Evolutionary conservation across 2,797 vertebrate species (phyloP).

Genomic region (Gymnocypris eckloni): DNA sequence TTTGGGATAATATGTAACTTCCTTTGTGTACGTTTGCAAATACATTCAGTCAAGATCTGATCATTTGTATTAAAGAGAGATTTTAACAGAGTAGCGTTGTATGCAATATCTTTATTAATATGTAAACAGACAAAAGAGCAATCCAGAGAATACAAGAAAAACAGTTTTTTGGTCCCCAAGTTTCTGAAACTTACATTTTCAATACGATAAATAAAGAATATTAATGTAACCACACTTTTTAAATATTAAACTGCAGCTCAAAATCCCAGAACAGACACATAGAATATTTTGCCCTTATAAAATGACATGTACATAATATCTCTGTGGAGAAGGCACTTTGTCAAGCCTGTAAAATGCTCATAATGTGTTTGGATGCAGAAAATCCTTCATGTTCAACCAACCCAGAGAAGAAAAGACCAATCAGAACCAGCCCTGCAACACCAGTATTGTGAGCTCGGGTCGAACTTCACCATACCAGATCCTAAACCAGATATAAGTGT

Average conservation of each 20-base stretch:
- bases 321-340: neutral
- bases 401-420: neutral
- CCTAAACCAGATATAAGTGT: neutral
- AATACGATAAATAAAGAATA: neutral
- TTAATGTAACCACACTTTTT: neutral
- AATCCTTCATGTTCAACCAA: conserved; percentile 16
- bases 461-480: neutral
- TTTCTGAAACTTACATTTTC: neutral
- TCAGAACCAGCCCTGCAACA: neutral
- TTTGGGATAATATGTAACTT: neutral
- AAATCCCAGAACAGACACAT: neutral
- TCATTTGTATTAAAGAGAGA: neutral
- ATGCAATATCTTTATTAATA: neutral
- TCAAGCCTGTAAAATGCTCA: too few species aligned
- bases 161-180: conserved; percentile 21
- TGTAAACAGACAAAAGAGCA: neutral
- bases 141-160: neutral
- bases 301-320: neutral
- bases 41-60: neutral
- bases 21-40: too few species aligned
- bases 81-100: neutral
- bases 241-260: conserved; percentile 13
- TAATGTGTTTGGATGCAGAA: neutral
- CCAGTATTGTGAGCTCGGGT: neutral
- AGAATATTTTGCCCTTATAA: neutral